Evolutionary conservation across 2,113 vertebrate genomes (phyloP).

Genomic region (Empidonax traillii): DNA sequence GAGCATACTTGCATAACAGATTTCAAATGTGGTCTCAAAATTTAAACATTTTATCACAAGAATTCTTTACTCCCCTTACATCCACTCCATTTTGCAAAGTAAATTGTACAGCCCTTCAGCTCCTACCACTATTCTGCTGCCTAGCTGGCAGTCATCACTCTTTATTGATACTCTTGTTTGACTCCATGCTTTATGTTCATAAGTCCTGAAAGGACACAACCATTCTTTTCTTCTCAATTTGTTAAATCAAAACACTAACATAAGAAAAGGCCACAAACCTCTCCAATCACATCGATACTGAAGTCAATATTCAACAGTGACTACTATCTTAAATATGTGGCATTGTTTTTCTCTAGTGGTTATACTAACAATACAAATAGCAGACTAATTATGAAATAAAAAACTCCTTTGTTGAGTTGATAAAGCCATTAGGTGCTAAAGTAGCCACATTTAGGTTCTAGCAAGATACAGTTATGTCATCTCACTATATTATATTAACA

Average conservation of each 20-base stretch:
- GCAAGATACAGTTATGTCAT: background rate
- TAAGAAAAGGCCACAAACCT: background rate
- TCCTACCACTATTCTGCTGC: background rate
- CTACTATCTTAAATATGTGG: background rate
- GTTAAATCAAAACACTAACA: background rate
- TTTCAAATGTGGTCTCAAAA: background rate
- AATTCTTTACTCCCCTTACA: background rate
- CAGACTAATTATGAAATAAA: background rate
- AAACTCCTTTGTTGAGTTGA: background rate
- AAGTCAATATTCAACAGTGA: background rate
- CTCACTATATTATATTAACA: background rate
- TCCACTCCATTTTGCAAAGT: background rate
- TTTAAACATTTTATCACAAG: background rate
- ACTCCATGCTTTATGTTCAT: background rate
- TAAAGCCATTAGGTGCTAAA: background rate
- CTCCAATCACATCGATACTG: background rate
- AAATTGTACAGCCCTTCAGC: background rate
- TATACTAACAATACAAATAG: background rate
- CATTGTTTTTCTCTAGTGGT: background rate
- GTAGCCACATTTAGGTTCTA: background rate
- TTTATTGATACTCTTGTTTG: background rate
- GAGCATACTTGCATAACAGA: background rate
- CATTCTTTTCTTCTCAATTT: background rate
- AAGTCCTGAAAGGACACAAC: background rate
- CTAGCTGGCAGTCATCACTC: background rate